A percentile compares a stretch with the other conserved stretches of the same genome.
Evolutionary conservation across 2,888 invertebrate genomes (phyloP).

Genomic region (Eupithecia inturbata): DNA sequence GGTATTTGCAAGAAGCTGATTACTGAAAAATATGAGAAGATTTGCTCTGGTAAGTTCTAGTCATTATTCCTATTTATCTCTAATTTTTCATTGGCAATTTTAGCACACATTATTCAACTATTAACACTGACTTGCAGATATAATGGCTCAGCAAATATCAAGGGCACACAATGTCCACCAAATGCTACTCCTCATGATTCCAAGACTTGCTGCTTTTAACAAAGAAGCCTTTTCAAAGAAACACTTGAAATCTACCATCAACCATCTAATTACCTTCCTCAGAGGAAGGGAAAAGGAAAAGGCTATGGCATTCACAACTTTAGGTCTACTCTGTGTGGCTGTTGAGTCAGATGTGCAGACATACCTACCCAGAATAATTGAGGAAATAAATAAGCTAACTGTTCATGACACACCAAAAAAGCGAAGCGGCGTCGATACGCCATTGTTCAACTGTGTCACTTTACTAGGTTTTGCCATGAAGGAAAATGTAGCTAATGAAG

Average conservation of each 20-base stretch:
- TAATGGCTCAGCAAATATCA: conserved; percentile 92
- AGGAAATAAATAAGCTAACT: conserved; percentile 87
- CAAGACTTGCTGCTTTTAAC: conserved; percentile 96
- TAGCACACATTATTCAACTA: neutral
- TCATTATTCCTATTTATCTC: neutral
- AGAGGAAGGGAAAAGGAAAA: conserved; percentile 93
- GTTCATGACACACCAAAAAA: conserved; percentile 92
- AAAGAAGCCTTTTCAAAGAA: conserved; percentile 90
- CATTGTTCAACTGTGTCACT: conserved; percentile 97
- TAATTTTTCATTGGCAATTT: neutral
- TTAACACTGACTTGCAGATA: conserved; percentile 76
- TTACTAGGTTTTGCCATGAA: conserved; percentile 95
- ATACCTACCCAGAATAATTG: conserved; percentile 93
- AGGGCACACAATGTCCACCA: conserved; percentile 93
- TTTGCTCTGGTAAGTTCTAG: conserved; percentile 83
- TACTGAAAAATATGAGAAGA: conserved; percentile 91
- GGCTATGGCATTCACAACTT: conserved; percentile 93
- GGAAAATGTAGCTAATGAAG: conserved; percentile 89
- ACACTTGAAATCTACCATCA: conserved; percentile 90
- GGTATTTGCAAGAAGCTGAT: conserved; percentile 93
- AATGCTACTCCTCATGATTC: conserved; percentile 92
- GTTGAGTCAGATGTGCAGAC: conserved; percentile 92
- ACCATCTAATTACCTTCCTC: conserved; percentile 90
- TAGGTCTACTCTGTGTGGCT: conserved; percentile 96
- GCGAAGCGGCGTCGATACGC: conserved; percentile 89